Conservation (phyloP, 2,113 vertebrate genomes). For the Odobenus rosmarus region DNA sequence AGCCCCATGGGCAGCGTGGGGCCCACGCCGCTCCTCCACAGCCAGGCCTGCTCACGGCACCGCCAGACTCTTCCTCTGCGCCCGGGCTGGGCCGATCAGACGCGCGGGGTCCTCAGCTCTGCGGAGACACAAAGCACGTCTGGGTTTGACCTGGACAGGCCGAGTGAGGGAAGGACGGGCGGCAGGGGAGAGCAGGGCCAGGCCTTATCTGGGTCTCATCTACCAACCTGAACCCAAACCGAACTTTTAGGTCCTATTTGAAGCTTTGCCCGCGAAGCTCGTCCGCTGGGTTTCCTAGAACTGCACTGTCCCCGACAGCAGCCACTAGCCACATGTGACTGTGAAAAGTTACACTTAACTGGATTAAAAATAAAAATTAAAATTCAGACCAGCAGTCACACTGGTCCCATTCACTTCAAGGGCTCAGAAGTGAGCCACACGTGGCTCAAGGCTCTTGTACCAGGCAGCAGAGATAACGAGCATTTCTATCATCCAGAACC, state of each 20-base stretch:
- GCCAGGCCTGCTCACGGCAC: background rate
- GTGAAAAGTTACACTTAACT: background rate
- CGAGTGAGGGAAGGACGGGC: too few relatives aligned
- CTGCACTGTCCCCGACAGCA: accelerated
- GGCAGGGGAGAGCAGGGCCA: accelerated
- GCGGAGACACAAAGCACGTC: slow-evolving; percentile 37
- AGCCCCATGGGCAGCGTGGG: background rate
- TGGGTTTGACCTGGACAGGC: background rate
- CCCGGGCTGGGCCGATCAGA: background rate
- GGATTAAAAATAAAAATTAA: background rate
- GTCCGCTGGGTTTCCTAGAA: background rate
- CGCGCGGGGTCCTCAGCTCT: background rate
- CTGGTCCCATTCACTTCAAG: background rate
- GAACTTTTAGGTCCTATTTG: too few relatives aligned
- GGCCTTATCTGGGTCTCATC: background rate
- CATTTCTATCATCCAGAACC: background rate
- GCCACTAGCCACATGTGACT: background rate
- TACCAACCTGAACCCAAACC: background rate
- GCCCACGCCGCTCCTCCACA: accelerated
- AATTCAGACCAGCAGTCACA: background rate
- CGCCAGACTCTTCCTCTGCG: accelerated
- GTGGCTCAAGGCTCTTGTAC: accelerated
- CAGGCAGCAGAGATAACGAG: accelerated
- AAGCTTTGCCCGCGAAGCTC: too few relatives aligned
- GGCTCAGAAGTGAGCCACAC: background rate